A percentile compares a stretch with the other conserved stretches of the same genome.
phyloP scores from a whole-genome alignment of 2,888 invertebrate genomes.

The Tetragonula carbonaria region DNA sequence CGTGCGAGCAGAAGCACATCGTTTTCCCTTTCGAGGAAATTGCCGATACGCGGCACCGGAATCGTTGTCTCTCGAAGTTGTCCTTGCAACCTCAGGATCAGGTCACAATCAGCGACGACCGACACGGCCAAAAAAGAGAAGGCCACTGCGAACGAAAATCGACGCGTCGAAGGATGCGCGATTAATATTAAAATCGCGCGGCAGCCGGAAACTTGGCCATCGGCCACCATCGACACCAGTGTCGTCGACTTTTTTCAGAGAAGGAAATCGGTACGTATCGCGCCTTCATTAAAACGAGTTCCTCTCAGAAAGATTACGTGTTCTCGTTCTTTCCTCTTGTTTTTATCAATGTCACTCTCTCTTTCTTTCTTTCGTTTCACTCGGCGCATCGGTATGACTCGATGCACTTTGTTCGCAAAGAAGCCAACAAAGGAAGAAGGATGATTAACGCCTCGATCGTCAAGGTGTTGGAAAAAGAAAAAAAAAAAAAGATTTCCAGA shows the following conservation, averaged over 20 bases:
- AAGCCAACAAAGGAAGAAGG: background rate
- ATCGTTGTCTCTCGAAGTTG: conserved; percentile 34
- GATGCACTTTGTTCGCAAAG: conserved; percentile 1
- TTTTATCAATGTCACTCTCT: background rate
- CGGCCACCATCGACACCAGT: background rate
- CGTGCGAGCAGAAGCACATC: background rate
- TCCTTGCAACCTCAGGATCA: conserved; percentile 17
- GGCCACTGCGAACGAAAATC: conserved; percentile 37
- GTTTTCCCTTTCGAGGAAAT: conserved; percentile 28
- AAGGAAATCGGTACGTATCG: background rate
- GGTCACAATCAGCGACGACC: conserved; percentile 14
- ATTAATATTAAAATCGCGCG: conserved; percentile 38
- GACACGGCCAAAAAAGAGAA: conserved; percentile 42
- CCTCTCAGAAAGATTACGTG: background rate
- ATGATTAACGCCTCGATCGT: conserved; percentile 19
- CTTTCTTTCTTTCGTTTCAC: background rate
- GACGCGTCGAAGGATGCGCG: conserved; percentile 43
- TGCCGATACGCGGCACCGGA: conserved; percentile 51
- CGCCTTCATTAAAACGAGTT: background rate
- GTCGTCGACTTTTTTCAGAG: background rate
- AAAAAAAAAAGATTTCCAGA: background rate
- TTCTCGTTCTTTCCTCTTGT: background rate
- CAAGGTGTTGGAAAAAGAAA: background rate
- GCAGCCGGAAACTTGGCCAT: background rate
- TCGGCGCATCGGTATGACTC: background rate